Conservation (phyloP, 2,797 vertebrate species). For the Ceryle rudis region DNA sequence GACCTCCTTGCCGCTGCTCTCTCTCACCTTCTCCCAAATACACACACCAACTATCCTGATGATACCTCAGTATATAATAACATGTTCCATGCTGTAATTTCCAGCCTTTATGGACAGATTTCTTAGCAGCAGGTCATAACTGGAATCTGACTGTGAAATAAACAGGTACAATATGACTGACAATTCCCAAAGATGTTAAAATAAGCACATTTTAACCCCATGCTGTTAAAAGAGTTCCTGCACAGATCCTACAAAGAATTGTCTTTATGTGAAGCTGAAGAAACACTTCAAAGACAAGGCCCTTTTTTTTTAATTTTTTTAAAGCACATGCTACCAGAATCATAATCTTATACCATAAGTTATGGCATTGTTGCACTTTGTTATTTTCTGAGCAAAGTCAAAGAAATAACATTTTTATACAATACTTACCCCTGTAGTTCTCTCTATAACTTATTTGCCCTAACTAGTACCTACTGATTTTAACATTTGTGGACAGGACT, state of each 20-base stretch:
- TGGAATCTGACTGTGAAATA: constrained; percentile 40
- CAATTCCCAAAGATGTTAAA: constrained; percentile 41
- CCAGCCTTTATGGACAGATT: neutral
- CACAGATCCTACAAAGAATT: neutral
- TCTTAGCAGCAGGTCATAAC: constrained; percentile 39
- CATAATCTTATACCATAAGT: neutral
- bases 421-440: neutral
- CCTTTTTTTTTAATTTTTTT: neutral
- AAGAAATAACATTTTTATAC: neutral
- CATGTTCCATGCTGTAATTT: neutral
- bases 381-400: neutral
- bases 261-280: neutral
- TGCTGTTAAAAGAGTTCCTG: constrained; percentile 1
- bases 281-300: neutral
- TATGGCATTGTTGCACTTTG: neutral
- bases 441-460: constrained; percentile 33
- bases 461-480: neutral
- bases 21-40: neutral
- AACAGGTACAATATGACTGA: constrained; percentile 26
- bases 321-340: neutral
- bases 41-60: neutral
- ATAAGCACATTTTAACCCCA: neutral
- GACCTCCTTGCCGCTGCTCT: neutral
- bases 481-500: neutral
- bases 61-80: neutral